Conservation (phyloP, 2,797 vertebrate species). For the Euthynnus affinis region DNA sequence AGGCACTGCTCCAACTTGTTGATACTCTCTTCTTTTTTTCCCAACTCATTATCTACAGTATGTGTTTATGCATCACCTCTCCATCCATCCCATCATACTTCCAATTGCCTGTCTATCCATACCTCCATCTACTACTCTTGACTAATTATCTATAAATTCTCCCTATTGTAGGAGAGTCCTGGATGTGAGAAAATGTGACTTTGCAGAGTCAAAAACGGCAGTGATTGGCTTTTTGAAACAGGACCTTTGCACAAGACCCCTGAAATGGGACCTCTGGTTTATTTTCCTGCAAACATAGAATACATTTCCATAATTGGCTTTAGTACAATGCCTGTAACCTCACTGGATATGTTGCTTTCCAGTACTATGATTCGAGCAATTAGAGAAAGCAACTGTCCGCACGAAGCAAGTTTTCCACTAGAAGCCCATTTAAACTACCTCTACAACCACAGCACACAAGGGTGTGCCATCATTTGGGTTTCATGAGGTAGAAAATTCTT, state of each 20-base stretch:
- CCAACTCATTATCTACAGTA: not conserved
- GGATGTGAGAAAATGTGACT: not conserved
- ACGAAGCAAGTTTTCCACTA: conserved; percentile 18
- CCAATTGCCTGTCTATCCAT: too few species aligned
- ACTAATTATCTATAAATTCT: too few species aligned
- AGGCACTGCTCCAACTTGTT: conserved; percentile 17
- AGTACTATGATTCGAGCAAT: conserved; percentile 12
- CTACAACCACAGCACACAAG: not conserved
- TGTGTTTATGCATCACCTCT: too few species aligned
- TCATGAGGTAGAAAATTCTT: too few species aligned
- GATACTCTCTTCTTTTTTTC: conserved; percentile 17
- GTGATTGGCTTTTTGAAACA: not conserved
- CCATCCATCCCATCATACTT: too few species aligned
- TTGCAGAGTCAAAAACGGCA: not conserved
- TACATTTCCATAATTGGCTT: not conserved
- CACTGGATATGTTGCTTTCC: conserved; percentile 2
- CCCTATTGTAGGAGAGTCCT: not conserved
- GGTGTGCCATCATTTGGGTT: not conserved
- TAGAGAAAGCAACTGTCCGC: conserved; percentile 1
- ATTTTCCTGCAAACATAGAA: conserved; percentile 10
- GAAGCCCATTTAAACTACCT: conserved; percentile 17
- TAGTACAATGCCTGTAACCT: not conserved
- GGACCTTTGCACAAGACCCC: not conserved
- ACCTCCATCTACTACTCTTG: too few species aligned
- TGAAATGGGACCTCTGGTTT: not conserved